Conservation (phyloP, 2,888 invertebrate species). For the Heliothis peltigera region DNA sequence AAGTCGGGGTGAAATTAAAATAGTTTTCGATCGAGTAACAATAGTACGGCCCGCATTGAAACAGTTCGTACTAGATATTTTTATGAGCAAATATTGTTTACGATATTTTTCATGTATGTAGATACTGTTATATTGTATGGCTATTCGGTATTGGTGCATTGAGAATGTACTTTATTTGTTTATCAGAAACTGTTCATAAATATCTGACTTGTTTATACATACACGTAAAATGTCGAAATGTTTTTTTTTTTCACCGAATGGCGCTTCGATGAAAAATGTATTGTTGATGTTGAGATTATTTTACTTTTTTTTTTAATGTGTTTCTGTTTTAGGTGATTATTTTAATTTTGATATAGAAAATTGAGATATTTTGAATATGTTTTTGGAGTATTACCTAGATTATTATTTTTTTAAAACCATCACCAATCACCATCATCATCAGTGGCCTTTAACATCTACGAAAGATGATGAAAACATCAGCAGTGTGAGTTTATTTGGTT, state of each 20-base stretch:
- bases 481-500: too few relatives aligned
- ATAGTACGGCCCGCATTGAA: slow-evolving; percentile 40
- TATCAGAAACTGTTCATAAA: slow-evolving; percentile 27
- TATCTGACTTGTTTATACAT: slow-evolving; percentile 5
- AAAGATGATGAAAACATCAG: too few relatives aligned
- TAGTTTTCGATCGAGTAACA: slow-evolving; percentile 29
- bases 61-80: slow-evolving; percentile 40
- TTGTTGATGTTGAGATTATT: background rate
- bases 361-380: too few relatives aligned
- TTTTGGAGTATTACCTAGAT: too few relatives aligned
- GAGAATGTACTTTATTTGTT: slow-evolving; percentile 31
- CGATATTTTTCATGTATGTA: slow-evolving; percentile 55
- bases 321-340: too few relatives aligned
- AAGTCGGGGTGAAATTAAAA: background rate
- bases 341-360: too few relatives aligned
- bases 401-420: too few relatives aligned
- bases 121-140: slow-evolving; percentile 43
- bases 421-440: too few relatives aligned
- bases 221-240: too few relatives aligned
- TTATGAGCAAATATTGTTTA: slow-evolving; percentile 58
- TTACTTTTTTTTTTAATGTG: too few relatives aligned
- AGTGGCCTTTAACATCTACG: too few relatives aligned
- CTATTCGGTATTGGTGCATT: slow-evolving; percentile 41
- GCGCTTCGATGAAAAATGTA: background rate
- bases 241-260: slow-evolving; percentile 1